phyloP scores from a whole-genome alignment of 2,888 invertebrate genomes.

The Thymelicus acteon region DNA sequence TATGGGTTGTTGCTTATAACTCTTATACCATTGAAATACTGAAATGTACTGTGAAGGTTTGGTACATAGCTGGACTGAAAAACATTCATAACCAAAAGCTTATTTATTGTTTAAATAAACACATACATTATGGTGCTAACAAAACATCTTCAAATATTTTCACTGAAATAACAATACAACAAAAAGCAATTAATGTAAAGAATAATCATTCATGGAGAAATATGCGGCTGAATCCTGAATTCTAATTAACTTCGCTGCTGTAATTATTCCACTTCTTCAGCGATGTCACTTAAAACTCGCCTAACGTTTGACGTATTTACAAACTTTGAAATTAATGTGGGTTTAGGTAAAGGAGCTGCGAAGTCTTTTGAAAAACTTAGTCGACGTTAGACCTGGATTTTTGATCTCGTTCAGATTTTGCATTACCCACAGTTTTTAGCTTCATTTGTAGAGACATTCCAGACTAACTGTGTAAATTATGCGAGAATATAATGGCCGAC shows the following conservation, averaged over 20 bases:
- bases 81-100: no score
- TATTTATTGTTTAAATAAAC: no score
- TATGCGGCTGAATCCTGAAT: constrained; percentile 4
- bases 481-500: no score
- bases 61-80: no score
- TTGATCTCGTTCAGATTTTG: not conserved
- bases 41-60: no score
- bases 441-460: constrained; percentile 2
- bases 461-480: no score
- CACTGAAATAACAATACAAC: not conserved
- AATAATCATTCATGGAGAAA: not conserved
- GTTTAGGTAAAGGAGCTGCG: not conserved
- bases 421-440: not conserved
- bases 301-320: constrained; percentile 1
- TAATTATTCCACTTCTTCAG: constrained; percentile 1
- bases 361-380: not conserved
- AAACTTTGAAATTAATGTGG: constrained; percentile 1
- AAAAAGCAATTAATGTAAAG: not conserved
- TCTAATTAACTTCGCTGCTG: constrained; percentile 2
- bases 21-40: not conserved
- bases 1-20: no score
- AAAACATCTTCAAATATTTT: no score
- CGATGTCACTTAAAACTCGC: not conserved
- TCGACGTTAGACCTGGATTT: not conserved
- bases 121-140: no score